phyloP scores from a whole-genome alignment of 2,113 vertebrate genomes.

The Leptosomus discolor region DNA sequence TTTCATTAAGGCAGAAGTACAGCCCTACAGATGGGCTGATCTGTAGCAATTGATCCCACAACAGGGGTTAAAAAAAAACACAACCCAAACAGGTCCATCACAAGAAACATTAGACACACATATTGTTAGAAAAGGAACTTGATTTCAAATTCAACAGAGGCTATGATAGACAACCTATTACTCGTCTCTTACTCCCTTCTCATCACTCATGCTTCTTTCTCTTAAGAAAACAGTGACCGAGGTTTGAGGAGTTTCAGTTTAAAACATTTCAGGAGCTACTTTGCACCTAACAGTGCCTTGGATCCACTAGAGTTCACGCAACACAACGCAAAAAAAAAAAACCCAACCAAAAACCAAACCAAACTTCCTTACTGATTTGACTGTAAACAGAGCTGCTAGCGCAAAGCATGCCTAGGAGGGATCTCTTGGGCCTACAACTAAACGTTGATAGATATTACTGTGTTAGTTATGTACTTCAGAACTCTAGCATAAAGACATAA shows the following conservation, averaged over 20 bases:
- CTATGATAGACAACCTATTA: not conserved
- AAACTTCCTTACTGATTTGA: not conserved
- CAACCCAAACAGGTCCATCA: accelerated
- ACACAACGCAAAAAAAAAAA: not conserved
- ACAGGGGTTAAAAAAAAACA: not conserved
- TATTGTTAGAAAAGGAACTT: not conserved
- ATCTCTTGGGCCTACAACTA: not conserved
- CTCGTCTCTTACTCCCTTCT: not conserved
- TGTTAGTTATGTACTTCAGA: not conserved
- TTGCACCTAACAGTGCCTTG: not conserved
- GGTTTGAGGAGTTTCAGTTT: not conserved
- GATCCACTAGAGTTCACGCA: not conserved
- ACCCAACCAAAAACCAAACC: too few species aligned
- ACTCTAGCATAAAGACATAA: not conserved
- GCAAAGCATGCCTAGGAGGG: not conserved
- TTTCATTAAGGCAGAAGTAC: not conserved
- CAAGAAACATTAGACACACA: not conserved
- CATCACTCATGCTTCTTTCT: not conserved
- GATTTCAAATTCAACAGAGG: not conserved
- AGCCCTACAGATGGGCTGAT: not conserved
- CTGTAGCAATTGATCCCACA: not conserved
- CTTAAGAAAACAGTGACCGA: not conserved
- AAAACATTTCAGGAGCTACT: not conserved
- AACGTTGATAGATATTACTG: not conserved
- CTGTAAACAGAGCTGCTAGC: not conserved